Evolutionary conservation across 2,797 vertebrate species (phyloP), one percentile per base, ranked within the genome.

Genomic region (Poecilia picta): DNA sequence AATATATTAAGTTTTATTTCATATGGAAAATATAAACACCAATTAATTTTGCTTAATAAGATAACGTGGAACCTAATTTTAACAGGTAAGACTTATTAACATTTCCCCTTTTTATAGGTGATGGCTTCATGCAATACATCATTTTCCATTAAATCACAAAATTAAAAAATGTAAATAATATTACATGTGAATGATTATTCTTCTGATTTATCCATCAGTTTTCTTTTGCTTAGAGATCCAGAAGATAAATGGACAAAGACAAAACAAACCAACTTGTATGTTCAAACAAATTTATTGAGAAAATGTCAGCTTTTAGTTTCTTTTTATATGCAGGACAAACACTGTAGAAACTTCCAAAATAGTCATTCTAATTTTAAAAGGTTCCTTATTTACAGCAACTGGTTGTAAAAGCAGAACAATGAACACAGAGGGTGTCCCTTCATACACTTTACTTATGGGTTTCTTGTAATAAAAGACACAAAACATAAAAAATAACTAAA

Each of bases 301-400:
- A 91, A 74, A 75, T 84, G 33, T 80, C 47, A 87, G 78, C 87
- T 83, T 77, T 91, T 83, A 90, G 20, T 68, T 83, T 82, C 55
- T 84, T 82, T 81, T 77, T 76, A 85, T 82, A 82, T 85, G 47
- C 41, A 74, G 41, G 85, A n/a, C 64, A 86, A 83, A 79, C 68
- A 78, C 72, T 78, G 77, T 93, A 94, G 72, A 95, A 95, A 93
- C 64, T 84, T 89, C 88, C 87, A 95, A 94, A 92, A 94, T 90
- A 88, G 73, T 80, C 11, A 46, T 76, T 88, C 78, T 15, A 77
- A 5, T 53, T 79, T 87, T 85, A 81, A 89, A 89, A 82, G 1
- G 46, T 28, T 83, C 41, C 41, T 51, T 78, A 70, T 79, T 64
- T 25, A 82, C 53, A 73, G 75, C 84, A 79, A 72, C 39, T 33